Conservation (phyloP, 2,888 invertebrate species). For the Agrilus biguttatus region DNA sequence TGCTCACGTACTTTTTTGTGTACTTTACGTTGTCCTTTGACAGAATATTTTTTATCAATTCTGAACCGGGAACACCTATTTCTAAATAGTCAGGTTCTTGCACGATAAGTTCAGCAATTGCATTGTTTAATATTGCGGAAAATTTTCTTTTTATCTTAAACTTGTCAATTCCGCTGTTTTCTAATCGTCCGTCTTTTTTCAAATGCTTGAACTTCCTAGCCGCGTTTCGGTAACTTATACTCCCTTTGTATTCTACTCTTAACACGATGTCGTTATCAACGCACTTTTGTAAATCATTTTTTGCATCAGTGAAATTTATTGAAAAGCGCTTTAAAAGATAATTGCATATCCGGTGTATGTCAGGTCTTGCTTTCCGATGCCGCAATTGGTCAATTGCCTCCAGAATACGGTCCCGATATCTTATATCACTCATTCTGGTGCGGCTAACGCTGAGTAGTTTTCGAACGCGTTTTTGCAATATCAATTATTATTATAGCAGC, state of each 20-base stretch:
- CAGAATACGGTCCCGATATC: slow-evolving; percentile 60
- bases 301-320: slow-evolving; percentile 52
- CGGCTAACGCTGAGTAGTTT: neutral
- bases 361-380: slow-evolving; percentile 71
- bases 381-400: slow-evolving; percentile 76
- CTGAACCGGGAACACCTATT: slow-evolving; percentile 54
- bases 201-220: slow-evolving; percentile 47
- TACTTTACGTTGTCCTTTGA: slow-evolving; percentile 49
- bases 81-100: slow-evolving; percentile 57
- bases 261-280: slow-evolving; percentile 60
- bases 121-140: slow-evolving; percentile 44
- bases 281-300: slow-evolving; percentile 57
- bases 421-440: slow-evolving; percentile 33
- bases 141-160: slow-evolving; percentile 23
- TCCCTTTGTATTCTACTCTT: slow-evolving; percentile 77
- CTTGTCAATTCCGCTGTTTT: slow-evolving; percentile 1
- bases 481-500: too few species aligned
- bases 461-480: slow-evolving; percentile 1
- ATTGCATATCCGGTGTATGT: slow-evolving; percentile 69
- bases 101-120: slow-evolving; percentile 55
- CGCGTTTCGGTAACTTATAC: slow-evolving; percentile 71
- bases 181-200: slow-evolving; percentile 18
- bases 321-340: slow-evolving; percentile 63
- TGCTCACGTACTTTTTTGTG: slow-evolving; percentile 45
- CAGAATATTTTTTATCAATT: slow-evolving; percentile 48